Evolutionary conservation across 2,797 vertebrate species (phyloP).

Genomic region (Psittacula echo): DNA sequence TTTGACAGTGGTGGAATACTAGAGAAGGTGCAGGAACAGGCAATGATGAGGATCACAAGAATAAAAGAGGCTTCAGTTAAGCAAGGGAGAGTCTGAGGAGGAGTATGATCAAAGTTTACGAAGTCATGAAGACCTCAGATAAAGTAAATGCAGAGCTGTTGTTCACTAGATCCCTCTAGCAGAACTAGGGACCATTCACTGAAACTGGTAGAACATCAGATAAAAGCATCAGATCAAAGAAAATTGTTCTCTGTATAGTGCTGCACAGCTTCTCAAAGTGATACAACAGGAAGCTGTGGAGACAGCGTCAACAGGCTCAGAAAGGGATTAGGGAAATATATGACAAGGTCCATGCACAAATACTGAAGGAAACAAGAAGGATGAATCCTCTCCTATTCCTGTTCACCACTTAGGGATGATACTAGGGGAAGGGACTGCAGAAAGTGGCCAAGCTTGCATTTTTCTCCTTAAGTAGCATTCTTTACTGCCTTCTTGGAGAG

Average conservation of each 20-base stretch:
- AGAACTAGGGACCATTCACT: background rate
- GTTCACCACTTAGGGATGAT: background rate
- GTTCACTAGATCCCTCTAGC: conserved; percentile 7
- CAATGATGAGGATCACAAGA: background rate
- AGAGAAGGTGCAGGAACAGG: background rate
- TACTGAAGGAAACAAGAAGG: background rate
- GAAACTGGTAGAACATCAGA: conserved; percentile 15
- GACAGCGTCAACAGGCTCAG: conserved; percentile 18
- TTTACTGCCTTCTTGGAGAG: background rate
- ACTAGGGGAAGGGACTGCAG: background rate
- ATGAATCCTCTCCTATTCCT: background rate
- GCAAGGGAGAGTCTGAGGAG: background rate
- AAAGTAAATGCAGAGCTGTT: background rate
- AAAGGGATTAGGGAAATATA: conserved; percentile 32
- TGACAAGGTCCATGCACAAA: conserved; percentile 13
- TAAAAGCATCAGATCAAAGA: conserved; percentile 61
- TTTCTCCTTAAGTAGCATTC: conserved; percentile 23
- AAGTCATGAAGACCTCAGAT: background rate
- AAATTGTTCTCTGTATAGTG: conserved; percentile 24
- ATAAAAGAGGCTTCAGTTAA: background rate
- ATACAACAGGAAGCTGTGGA: conserved; percentile 41
- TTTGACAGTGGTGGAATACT: background rate
- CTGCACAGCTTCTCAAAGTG: conserved; percentile 23
- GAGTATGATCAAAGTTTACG: background rate
- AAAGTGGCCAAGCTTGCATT: background rate